These are phyloP conservation scores for Gobius niger DNA, from an alignment of 2,113 vertebrate genomes.

Conservation along the genomic window DNA sequence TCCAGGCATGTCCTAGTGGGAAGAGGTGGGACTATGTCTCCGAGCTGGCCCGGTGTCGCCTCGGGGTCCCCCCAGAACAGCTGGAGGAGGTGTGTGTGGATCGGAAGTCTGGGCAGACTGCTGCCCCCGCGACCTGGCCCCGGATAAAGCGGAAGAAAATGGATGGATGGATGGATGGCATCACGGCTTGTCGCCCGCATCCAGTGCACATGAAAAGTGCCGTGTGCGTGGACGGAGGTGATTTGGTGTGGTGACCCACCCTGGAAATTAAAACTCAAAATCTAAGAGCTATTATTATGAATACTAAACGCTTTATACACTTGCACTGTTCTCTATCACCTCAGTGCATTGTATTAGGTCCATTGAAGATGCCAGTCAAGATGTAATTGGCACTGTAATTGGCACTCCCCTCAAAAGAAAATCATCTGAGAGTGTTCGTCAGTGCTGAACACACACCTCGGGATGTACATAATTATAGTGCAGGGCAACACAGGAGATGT, in stretches of 20 bases:
- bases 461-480: constrained; percentile 53
- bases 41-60: too few species aligned
- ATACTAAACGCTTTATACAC: constrained; percentile 1
- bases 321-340: constrained; percentile 9
- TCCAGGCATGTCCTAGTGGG: too few species aligned
- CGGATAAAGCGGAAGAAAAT: too few species aligned
- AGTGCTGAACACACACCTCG: constrained; percentile 55
- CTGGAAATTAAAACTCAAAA: background rate
- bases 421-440: constrained; percentile 36
- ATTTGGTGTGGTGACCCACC: background rate
- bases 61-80: too few species aligned
- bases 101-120: too few species aligned
- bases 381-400: constrained; percentile 57
- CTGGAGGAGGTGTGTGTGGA: too few species aligned
- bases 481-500: constrained; percentile 31
- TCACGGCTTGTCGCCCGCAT: too few species aligned
- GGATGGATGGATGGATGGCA: too few species aligned
- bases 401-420: constrained; percentile 48
- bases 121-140: too few species aligned
- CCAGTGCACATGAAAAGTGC: background rate
- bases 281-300: constrained; percentile 8
- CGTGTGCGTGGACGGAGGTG: background rate
- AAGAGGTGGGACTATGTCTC: too few species aligned
- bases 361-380: constrained; percentile 34
- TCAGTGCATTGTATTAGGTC: constrained; percentile 15